phyloP scores from a whole-genome alignment of 2,888 invertebrate genomes.

The Oligia latruncula region DNA sequence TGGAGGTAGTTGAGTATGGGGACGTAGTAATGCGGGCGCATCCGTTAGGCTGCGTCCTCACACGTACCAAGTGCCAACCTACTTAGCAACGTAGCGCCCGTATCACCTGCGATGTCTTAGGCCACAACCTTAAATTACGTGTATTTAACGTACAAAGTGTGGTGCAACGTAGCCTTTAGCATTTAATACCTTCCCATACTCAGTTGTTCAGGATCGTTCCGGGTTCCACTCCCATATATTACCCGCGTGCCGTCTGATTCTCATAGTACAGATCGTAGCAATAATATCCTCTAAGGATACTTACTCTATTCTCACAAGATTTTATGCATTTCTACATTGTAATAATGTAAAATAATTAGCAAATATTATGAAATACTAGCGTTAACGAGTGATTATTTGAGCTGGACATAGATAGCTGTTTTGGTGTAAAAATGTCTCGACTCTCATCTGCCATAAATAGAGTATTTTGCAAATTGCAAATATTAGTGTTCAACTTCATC shows the following conservation, averaged over 20 bases:
- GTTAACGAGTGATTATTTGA: conserved; percentile 53
- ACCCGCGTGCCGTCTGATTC: conserved; percentile 56
- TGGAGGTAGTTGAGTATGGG: conserved; percentile 23
- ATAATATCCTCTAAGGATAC: conserved; percentile 52
- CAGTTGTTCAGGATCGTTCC: conserved; percentile 9
- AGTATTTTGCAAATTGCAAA: conserved; percentile 56
- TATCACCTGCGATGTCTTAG: not conserved
- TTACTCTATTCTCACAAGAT: conserved; percentile 55
- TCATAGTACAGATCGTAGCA: conserved; percentile 51
- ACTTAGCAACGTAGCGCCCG: not conserved
- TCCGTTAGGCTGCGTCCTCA: not conserved
- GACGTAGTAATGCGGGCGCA: conserved; percentile 7
- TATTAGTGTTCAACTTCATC: conserved; percentile 57
- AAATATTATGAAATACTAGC: conserved; percentile 56
- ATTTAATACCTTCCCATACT: conserved; percentile 18
- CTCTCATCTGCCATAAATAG: conserved; percentile 58
- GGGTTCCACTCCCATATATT: conserved; percentile 34
- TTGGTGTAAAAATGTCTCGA: conserved; percentile 50
- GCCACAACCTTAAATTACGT: not conserved
- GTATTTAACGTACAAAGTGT: not conserved
- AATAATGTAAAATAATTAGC: conserved; percentile 64
- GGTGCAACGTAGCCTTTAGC: not conserved
- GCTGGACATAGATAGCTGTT: conserved; percentile 53
- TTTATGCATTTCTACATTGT: conserved; percentile 67
- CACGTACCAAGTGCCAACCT: not conserved